Evolutionary conservation across 2,113 vertebrate genomes (phyloP).

Genomic region (Narcine bancroftii): DNA sequence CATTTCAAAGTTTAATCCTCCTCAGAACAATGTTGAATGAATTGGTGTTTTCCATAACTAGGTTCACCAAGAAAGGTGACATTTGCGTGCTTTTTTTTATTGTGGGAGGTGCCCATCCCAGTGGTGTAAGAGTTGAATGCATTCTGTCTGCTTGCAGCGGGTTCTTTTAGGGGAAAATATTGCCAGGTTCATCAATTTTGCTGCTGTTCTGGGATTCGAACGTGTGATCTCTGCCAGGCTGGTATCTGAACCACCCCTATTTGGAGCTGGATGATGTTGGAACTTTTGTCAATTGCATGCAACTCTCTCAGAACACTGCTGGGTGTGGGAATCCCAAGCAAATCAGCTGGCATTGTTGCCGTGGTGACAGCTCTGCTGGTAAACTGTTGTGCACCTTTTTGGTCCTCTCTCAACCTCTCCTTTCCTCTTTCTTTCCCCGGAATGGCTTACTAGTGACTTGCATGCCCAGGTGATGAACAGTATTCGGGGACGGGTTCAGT

Average conservation of each 20-base stretch:
- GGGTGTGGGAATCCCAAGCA: neutral
- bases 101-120: neutral
- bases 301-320: neutral
- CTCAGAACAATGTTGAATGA: neutral
- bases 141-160: neutral
- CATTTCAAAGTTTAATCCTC: neutral
- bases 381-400: neutral
- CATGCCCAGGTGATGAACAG: slow-evolving; percentile 92
- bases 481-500: slow-evolving; percentile 90
- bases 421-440: neutral
- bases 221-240: neutral
- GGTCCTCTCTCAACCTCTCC: neutral
- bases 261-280: neutral
- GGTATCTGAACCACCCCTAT: neutral
- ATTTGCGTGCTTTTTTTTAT: neutral
- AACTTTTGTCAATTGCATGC: neutral
- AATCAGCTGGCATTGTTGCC: neutral
- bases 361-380: neutral
- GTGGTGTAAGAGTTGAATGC: neutral
- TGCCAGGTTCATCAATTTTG: neutral
- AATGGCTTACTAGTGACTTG: slow-evolving; percentile 70
- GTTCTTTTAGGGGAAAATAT: neutral
- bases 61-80: neutral
- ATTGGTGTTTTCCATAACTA: neutral
- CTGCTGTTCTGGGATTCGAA: neutral